phyloP scores from a whole-genome alignment of 1,140 invertebrate genomes.

The Cephus cinctus region DNA sequence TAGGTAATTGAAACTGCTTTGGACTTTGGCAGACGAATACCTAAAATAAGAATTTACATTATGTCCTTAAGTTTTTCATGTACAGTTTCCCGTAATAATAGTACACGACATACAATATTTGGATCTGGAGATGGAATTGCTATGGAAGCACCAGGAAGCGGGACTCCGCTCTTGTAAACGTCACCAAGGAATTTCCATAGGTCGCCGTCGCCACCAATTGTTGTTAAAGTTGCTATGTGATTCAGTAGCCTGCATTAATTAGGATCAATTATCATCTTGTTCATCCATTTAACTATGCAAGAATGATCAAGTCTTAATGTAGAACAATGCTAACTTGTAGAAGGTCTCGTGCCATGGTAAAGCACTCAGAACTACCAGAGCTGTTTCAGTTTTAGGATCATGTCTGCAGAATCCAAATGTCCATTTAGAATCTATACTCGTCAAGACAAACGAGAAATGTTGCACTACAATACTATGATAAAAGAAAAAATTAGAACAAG shows the following conservation, averaged over 20 bases:
- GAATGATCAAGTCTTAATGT: neutral
- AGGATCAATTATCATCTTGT: neutral
- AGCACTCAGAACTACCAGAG: slow-evolving; percentile 78
- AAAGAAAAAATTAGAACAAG: slow-evolving; percentile 17
- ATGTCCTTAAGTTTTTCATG: too few relatives aligned
- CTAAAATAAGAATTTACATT: slow-evolving; percentile 54
- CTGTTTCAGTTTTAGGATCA: slow-evolving; percentile 77
- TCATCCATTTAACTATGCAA: neutral
- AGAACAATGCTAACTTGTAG: slow-evolving; percentile 69
- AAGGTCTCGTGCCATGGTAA: slow-evolving; percentile 96
- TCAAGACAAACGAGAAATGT: slow-evolving; percentile 92
- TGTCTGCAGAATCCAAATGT: slow-evolving; percentile 95
- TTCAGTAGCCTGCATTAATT: slow-evolving; percentile 57
- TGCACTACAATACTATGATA: slow-evolving; percentile 69
- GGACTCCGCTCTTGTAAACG: slow-evolving; percentile 65
- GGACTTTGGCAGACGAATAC: slow-evolving; percentile 77
- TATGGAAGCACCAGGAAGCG: slow-evolving; percentile 48
- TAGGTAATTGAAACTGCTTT: slow-evolving; percentile 78
- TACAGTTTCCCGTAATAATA: too few relatives aligned
- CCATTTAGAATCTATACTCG: slow-evolving; percentile 91
- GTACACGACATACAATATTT: slow-evolving; percentile 36
- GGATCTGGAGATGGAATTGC: slow-evolving; percentile 47
- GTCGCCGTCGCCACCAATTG: slow-evolving; percentile 53
- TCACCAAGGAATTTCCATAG: slow-evolving; percentile 66
- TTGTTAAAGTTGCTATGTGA: slow-evolving; percentile 61